A percentile compares a stretch with the other conserved stretches of the same genome.
These are phyloP conservation scores for Andrena bucephala DNA, from an alignment of 2,888 invertebrate species.

Conservation along the genomic window DNA sequence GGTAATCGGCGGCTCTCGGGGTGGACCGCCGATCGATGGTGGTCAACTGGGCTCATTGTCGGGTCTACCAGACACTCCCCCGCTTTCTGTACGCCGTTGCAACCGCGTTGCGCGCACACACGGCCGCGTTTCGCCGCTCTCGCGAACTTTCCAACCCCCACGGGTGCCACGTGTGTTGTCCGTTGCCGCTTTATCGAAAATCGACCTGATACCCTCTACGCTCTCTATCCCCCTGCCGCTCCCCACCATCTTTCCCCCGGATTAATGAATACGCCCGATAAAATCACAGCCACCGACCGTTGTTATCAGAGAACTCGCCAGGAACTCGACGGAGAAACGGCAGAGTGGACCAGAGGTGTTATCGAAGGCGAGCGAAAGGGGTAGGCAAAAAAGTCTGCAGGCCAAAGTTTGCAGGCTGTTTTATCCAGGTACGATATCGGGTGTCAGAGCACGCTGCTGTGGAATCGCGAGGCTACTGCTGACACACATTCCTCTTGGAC, in stretches of 20 bases:
- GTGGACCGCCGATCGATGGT: conserved; percentile 65
- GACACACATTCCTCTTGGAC: conserved; percentile 31
- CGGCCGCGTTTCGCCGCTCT: conserved; percentile 7
- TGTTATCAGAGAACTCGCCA: conserved; percentile 21
- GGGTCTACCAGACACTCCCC: conserved; percentile 45
- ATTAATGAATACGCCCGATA: conserved; percentile 53
- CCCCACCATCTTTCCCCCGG: conserved; percentile 15
- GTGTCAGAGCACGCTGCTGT: conserved; percentile 38
- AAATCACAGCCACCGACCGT: conserved; percentile 34
- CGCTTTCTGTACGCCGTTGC: conserved; percentile 31
- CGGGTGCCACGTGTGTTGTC: not conserved
- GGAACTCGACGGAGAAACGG: conserved; percentile 6
- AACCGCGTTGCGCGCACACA: conserved; percentile 12
- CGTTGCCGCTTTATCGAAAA: conserved; percentile 42
- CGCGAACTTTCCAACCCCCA: conserved; percentile 8
- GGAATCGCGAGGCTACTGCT: conserved; percentile 23
- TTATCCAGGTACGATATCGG: conserved; percentile 44
- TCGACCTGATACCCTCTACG: conserved; percentile 29
- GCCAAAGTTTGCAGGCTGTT: conserved; percentile 18
- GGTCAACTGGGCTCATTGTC: conserved; percentile 62
- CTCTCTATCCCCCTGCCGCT: not conserved
- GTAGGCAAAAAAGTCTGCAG: conserved; percentile 9
- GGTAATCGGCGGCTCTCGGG: conserved; percentile 64
- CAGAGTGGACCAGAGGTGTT: conserved; percentile 18
- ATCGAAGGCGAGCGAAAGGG: not conserved